Evolutionary conservation across 37 sponge, comb jelly and placozoan genomes (phyloP).

Genomic region (Aphrocallistes beatrix): DNA sequence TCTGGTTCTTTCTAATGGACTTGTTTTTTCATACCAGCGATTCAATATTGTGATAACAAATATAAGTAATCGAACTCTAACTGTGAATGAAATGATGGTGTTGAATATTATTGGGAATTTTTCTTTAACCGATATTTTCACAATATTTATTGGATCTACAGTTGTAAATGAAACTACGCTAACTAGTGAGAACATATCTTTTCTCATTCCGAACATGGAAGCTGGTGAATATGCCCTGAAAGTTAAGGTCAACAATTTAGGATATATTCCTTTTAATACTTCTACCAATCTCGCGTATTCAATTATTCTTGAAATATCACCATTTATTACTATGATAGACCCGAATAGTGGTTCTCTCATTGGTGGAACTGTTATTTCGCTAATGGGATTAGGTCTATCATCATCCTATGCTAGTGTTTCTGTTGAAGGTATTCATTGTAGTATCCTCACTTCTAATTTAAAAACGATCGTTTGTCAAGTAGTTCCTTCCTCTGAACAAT

Average conservation of each 20-base stretch:
- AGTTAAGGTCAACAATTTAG: background rate
- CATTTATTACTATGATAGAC: slow-evolving; percentile 33
- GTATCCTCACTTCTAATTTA: background rate
- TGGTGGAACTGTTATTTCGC: slow-evolving; percentile 73
- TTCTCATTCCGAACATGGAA: background rate
- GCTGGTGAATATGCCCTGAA: background rate
- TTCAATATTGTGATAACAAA: too few relatives aligned
- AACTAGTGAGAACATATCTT: background rate
- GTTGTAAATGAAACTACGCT: background rate
- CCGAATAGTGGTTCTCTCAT: slow-evolving; percentile 67
- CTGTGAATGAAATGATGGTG: too few relatives aligned
- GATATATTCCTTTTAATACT: background rate
- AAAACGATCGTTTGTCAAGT: background rate
- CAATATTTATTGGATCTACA: background rate
- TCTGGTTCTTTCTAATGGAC: too few relatives aligned
- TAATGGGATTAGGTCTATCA: slow-evolving; percentile 51
- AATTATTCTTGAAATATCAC: slow-evolving; percentile 22
- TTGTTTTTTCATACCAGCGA: too few relatives aligned
- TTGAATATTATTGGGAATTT: too few relatives aligned
- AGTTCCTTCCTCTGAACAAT: background rate
- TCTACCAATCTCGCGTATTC: background rate
- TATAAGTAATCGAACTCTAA: too few relatives aligned
- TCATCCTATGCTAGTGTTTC: background rate
- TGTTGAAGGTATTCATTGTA: background rate
- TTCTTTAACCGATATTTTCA: background rate